Percentiles rank a stretch among this genome's conserved stretches.
These are phyloP conservation scores for Cyrtodaria siliqua DNA, from an alignment of 2,888 invertebrate genomes.

Conservation along the genomic window DNA sequence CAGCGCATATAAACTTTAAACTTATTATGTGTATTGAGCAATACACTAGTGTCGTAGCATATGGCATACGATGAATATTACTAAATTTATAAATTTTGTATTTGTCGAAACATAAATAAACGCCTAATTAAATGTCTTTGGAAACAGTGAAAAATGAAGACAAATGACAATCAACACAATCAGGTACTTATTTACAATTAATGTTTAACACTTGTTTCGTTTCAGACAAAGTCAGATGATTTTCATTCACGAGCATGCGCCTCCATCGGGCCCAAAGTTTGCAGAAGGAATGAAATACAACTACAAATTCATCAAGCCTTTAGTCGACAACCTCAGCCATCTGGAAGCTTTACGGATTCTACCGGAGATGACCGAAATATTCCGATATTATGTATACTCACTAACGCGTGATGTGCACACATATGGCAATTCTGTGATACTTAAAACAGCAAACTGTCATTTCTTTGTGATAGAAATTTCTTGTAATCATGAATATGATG, in stretches of 20 bases:
- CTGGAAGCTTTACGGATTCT: conserved; percentile 47
- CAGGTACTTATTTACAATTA: background rate
- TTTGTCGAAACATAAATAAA: too few species aligned
- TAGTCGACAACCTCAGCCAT: conserved; percentile 42
- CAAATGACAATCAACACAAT: background rate
- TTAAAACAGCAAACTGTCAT: conserved; percentile 37
- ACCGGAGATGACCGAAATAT: conserved; percentile 60
- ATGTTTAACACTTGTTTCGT: background rate
- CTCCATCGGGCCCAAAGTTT: conserved; percentile 54
- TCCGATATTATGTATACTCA: conserved; percentile 56
- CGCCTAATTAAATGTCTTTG: background rate
- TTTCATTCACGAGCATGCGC: conserved; percentile 47
- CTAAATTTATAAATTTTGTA: too few species aligned
- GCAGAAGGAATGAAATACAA: conserved; percentile 56
- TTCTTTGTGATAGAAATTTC: conserved; percentile 53
- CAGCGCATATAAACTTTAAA: too few species aligned
- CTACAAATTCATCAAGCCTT: conserved; percentile 40
- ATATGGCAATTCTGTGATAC: conserved; percentile 46
- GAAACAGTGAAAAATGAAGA: background rate
- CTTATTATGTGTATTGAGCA: too few species aligned
- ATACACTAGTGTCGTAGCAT: too few species aligned
- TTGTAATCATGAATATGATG: conserved; percentile 56
- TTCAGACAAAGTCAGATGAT: conserved; percentile 37
- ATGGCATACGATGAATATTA: too few species aligned
- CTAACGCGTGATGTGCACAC: conserved; percentile 40